Evolutionary conservation across 1,140 invertebrate species (phyloP), one percentile per base, ranked within the genome.

Genomic region (Venturia canescens): DNA sequence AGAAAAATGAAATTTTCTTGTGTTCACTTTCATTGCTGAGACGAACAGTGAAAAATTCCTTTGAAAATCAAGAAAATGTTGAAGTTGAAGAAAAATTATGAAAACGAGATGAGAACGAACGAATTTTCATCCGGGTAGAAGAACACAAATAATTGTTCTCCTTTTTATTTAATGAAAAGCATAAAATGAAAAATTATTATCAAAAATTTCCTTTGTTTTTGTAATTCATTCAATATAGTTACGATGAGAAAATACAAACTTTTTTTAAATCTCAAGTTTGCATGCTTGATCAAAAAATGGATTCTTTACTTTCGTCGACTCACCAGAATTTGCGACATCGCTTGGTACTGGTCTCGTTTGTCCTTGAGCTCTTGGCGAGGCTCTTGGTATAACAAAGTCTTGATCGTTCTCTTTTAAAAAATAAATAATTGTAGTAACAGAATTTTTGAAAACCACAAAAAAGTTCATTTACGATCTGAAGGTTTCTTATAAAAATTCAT

Each of bases 1-100:
- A 80, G 1, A 82, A 77, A 67, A n/a, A 79, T 18, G 6, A 66
- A 66, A 66, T 66, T 18, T 11, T 29, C 2, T 18, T n/a, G 1
- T 53, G n/a, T 18, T 53, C 15, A 34, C 11, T 3, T 53, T 15
- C 3, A 53, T n/a, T 53, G 15, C 15, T 15, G 3, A 53, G n/a
- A 11, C 3, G 15, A 53, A 4, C n/a, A n/a, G 50, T 34, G 31
- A 1, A 66, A 66, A 38, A 29, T 66, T 16, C 1, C 11, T 13
- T 11, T 3, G 48, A 50, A 18, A 34, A 34, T n/a, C 3, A 34
- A 7, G 31, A 34, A 34, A 34, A 34, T 34, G 31, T 7, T 34
- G 7, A 53, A 3, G n/a, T 53, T 4, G 11, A 15, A 53, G 1
- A 53, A 18, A 13, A 53, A 11, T 53, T 11, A 11, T 53, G 50